A percentile compares a stretch with the other conserved stretches of the same genome.
Conservation (phyloP, 2,113 vertebrate species). For the Peromyscus polionotus region DNA sequence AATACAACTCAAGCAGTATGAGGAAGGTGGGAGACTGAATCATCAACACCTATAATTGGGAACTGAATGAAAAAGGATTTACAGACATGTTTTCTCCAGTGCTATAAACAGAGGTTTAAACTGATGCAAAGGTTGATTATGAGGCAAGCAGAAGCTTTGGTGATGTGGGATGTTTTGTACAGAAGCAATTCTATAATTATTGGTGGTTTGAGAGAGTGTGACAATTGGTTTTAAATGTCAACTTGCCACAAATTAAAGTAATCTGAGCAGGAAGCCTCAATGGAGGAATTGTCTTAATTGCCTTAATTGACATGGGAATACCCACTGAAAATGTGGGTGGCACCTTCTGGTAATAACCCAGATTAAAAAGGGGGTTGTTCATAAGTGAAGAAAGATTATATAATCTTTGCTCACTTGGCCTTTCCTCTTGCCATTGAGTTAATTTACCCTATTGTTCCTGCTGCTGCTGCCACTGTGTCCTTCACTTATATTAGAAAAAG, state of each 20-base stretch:
- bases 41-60: slow-evolving; percentile 36
- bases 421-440: not conserved
- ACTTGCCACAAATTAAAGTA: not conserved
- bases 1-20: slow-evolving; percentile 35
- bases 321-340: not conserved
- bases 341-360: not conserved
- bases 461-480: not conserved
- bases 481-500: not conserved
- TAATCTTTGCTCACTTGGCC: not conserved
- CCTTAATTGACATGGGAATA: not conserved
- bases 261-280: not conserved
- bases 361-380: not conserved
- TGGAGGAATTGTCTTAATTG: not conserved
- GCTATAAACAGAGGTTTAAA: not conserved
- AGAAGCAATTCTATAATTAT: not conserved
- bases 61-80: slow-evolving; percentile 56
- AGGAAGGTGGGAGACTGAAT: not conserved
- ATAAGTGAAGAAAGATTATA: not conserved
- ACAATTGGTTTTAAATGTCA: not conserved
- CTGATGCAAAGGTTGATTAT: not conserved
- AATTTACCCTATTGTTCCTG: not conserved
- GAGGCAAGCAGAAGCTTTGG: slow-evolving; percentile 11
- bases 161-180: not conserved
- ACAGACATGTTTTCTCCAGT: slow-evolving; percentile 7
- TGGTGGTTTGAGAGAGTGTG: not conserved